Percentiles rank a stretch among this genome's conserved stretches.
Evolutionary conservation across 1,140 invertebrate genomes (phyloP).

Genomic region (Eupristina koningsbergeri): DNA sequence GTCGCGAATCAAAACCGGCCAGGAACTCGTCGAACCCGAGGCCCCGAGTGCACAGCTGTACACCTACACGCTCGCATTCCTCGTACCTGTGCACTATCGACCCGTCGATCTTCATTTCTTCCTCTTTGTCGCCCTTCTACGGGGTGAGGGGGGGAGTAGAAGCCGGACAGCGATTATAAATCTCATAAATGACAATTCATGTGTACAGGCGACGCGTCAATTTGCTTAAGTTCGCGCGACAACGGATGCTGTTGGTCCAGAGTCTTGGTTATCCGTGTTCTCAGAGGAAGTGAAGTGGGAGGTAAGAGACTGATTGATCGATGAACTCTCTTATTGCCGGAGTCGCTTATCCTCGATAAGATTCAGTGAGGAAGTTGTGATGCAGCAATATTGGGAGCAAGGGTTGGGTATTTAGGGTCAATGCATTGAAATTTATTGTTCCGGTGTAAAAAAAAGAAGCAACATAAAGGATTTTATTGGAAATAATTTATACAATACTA

Average conservation of each 20-base stretch:
- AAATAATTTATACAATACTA: too few relatives aligned
- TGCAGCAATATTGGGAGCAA: neutral
- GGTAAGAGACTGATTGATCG: conserved; percentile 20
- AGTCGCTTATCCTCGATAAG: neutral
- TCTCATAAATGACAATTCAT: conserved; percentile 26
- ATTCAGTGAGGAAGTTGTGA: neutral
- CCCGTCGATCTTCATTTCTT: too few relatives aligned
- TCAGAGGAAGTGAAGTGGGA: neutral
- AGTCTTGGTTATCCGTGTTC: neutral
- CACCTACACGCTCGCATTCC: too few relatives aligned
- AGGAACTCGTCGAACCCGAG: too few relatives aligned
- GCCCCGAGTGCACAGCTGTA: neutral
- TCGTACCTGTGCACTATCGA: too few relatives aligned
- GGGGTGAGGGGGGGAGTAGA: neutral
- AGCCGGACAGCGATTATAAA: neutral
- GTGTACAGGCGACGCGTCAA: neutral
- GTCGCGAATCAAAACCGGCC: too few relatives aligned
- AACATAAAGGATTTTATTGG: too few relatives aligned
- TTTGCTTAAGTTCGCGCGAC: neutral
- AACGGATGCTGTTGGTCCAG: neutral
- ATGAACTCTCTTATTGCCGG: conserved; percentile 28
- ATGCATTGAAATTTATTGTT: too few relatives aligned
- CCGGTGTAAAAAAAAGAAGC: too few relatives aligned
- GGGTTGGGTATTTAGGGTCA: neutral
- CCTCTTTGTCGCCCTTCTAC: neutral